Base-by-base conservation (phyloP, 2,888 invertebrate genomes). In the Dasypolia templi region DNA sequence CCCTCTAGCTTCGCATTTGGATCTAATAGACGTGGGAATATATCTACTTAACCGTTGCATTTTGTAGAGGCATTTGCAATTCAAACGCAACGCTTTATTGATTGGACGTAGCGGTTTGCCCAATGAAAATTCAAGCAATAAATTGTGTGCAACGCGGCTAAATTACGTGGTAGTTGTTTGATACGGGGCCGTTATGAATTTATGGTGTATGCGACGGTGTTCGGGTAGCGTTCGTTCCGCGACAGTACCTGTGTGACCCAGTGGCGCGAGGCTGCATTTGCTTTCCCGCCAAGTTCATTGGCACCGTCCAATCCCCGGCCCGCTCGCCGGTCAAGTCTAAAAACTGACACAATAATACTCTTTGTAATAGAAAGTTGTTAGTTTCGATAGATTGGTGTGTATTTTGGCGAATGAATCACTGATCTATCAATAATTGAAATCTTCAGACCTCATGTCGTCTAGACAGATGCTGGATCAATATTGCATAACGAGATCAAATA, bases 241-340 rank as follows among this genome's bases (percentile, higher is more conserved):
- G 91, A 90, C 92, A 89, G 89, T 92, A 92, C 92, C 89, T 91
- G 90, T 91, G 90, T 94, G 94, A 94, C 94, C 95, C 92, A 94
- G 92, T 94, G 88, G 90, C 90, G 90, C 89, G 89, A 92, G 89
- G 89, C 91, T 92, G 92, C 91, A 91, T 92, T 93, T 93, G 93
- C 94, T 94, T 94, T 94, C 94, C 94, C 93, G 90, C 90, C 92
- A 94, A 95, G 95, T 95, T 95, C 95, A 95, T 95, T 95, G 94
- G 94, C 94, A 94, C 91, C 87, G 85, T 77, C 72, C 62, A 74
- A 87, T 84, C 87, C 86, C 80, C 86, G 85, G 82, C 88, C 81
- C 86, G 87, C 89, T 62, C 84, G 65, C 77, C 82, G 83, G 83
- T 87, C 90, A 90, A 91, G 90, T 92, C 92, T 93, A 93, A 94